Percentiles rank a stretch among this genome's conserved stretches.
Evolutionary conservation across 2,888 invertebrate species (phyloP).

Genomic region (Abrostola triplasia): DNA sequence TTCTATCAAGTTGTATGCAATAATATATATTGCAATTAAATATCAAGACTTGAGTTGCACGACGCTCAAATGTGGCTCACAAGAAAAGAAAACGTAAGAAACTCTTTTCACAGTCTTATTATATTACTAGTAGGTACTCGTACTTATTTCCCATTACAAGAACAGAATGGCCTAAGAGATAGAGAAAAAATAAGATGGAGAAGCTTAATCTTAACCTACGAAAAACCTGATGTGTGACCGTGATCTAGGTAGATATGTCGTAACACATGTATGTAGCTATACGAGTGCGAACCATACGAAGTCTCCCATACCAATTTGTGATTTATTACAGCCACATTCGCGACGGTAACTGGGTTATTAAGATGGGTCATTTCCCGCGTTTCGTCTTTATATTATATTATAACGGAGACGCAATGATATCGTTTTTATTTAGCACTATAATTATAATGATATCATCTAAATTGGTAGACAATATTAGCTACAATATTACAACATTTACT

Average conservation of each 20-base stretch:
- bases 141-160: no score
- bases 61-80: no score
- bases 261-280: slow-evolving; percentile 17
- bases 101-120: no score
- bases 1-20: no score
- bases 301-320: slow-evolving; percentile 36
- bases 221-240: no score
- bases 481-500: no score
- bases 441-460: slow-evolving; percentile 1
- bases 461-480: no score
- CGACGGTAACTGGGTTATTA: slow-evolving; percentile 38
- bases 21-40: neutral
- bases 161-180: no score
- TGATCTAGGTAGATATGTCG: neutral
- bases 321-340: slow-evolving; percentile 35
- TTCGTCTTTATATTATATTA: slow-evolving; percentile 21
- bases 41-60: neutral
- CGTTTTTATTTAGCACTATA: slow-evolving; percentile 20
- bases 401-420: slow-evolving; percentile 25
- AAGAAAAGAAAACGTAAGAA: no score
- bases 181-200: no score
- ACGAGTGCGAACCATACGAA: slow-evolving; percentile 7
- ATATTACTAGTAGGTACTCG: no score
- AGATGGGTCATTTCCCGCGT: slow-evolving; percentile 22
- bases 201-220: no score